A percentile compares a stretch with the other conserved stretches of the same genome.
Evolutionary conservation across 2,113 vertebrate species (phyloP).

Genomic region (Hassar affinis): DNA sequence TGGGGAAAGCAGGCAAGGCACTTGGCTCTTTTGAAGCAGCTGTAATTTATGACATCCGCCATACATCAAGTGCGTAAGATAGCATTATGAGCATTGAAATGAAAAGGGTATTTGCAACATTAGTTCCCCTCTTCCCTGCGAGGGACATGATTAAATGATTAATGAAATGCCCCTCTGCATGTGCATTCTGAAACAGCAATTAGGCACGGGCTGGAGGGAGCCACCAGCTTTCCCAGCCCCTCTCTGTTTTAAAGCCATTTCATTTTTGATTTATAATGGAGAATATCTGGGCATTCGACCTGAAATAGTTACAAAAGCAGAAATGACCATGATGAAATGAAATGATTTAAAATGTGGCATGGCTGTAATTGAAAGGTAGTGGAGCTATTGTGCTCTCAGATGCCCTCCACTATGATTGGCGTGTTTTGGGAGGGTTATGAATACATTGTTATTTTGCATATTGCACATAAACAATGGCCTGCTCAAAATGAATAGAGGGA

Average conservation of each 20-base stretch:
- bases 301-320: slow-evolving; percentile 85
- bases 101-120: slow-evolving; percentile 99
- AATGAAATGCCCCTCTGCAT: slow-evolving; percentile 99
- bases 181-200: slow-evolving; percentile 99
- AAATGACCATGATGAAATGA: slow-evolving; percentile 79
- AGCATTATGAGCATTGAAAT: slow-evolving; percentile 98
- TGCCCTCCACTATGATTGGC: slow-evolving; percentile 87
- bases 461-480: slow-evolving; percentile 92
- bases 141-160: slow-evolving; percentile 99
- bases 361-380: slow-evolving; percentile 90
- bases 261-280: slow-evolving; percentile 94
- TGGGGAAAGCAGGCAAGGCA: slow-evolving; percentile 81
- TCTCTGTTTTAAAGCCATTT: slow-evolving; percentile 74
- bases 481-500: slow-evolving; percentile 71
- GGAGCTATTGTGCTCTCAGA: slow-evolving; percentile 81
- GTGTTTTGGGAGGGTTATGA: slow-evolving; percentile 82
- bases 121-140: slow-evolving; percentile 97
- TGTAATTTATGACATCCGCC: slow-evolving; percentile 99
- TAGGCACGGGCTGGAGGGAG: slow-evolving; percentile 90
- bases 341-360: slow-evolving; percentile 84
- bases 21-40: slow-evolving; percentile 92
- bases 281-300: slow-evolving; percentile 86
- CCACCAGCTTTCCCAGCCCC: slow-evolving; percentile 80
- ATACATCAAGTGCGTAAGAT: slow-evolving; percentile 99
- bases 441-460: slow-evolving; percentile 91